A percentile compares a stretch with the other conserved stretches of the same genome.
Conservation (phyloP, 2,797 vertebrate genomes). For the Xenops minutus region DNA sequence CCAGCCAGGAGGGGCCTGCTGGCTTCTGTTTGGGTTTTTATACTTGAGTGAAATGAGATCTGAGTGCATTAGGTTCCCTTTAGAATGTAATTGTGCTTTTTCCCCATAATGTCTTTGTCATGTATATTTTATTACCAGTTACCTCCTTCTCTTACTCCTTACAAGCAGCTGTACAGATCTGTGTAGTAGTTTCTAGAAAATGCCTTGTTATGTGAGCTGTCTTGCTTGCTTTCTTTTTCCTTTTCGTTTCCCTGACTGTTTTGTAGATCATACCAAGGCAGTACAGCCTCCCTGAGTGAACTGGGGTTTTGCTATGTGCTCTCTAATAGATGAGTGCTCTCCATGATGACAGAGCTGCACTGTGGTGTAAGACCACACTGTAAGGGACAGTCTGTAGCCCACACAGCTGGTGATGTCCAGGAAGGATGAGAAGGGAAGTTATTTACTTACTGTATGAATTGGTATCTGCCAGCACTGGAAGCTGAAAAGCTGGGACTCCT, state of each 20-base stretch:
- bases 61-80: slow-evolving; percentile 17
- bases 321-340: not conserved
- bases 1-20: slow-evolving; percentile 49
- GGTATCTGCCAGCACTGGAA: not conserved
- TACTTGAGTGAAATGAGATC: slow-evolving; percentile 38
- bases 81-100: slow-evolving; percentile 16
- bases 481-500: not conserved
- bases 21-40: slow-evolving; percentile 46
- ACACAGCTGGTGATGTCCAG: not conserved
- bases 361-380: accelerated
- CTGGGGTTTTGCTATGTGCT: not conserved
- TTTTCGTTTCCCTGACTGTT: not conserved
- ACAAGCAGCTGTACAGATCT: not conserved
- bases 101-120: not conserved
- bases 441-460: not conserved
- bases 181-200: not conserved
- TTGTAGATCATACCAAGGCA: not conserved
- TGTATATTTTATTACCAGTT: not conserved
- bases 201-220: not conserved
- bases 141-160: not conserved
- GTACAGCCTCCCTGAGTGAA: not conserved
- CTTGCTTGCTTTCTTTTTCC: not conserved
- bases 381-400: not conserved
- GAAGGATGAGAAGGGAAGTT: not conserved
- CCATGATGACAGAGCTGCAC: accelerated